Conservation (phyloP, 2,888 invertebrate species). For the Nemoura dubitans region DNA sequence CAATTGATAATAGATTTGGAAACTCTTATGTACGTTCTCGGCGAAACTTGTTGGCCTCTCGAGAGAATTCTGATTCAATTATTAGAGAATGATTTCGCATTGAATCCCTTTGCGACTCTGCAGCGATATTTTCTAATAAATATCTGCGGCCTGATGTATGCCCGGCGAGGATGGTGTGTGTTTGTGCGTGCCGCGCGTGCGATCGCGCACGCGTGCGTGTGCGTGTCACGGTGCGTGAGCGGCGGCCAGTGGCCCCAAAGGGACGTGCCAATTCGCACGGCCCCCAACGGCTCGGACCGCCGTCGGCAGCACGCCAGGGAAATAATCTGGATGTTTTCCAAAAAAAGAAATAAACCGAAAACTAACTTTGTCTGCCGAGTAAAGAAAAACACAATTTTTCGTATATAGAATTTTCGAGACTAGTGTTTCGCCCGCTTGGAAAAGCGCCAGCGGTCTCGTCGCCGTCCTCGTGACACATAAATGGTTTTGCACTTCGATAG, state of each 20-base stretch:
- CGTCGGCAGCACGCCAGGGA: slow-evolving; percentile 13
- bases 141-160: background rate
- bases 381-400: slow-evolving; percentile 17
- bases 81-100: background rate
- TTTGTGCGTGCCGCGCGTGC: background rate
- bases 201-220: background rate
- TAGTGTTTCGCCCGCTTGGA: background rate
- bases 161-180: background rate
- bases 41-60: slow-evolving; percentile 7
- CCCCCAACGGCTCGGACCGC: background rate
- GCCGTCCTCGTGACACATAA: background rate
- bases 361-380: background rate
- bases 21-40: background rate
- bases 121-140: background rate
- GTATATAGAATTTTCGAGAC: background rate
- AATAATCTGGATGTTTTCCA: slow-evolving; percentile 29
- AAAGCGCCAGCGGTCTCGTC: background rate
- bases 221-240: background rate
- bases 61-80: slow-evolving; percentile 2
- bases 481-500: slow-evolving; percentile 2
- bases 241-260: background rate
- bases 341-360: slow-evolving; percentile 2
- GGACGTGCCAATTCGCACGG: slow-evolving; percentile 8
- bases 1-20: slow-evolving; percentile 12
- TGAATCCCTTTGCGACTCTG: background rate